phyloP scores from a whole-genome alignment of 2,797 vertebrate genomes.

The Semotilus atromaculatus region DNA sequence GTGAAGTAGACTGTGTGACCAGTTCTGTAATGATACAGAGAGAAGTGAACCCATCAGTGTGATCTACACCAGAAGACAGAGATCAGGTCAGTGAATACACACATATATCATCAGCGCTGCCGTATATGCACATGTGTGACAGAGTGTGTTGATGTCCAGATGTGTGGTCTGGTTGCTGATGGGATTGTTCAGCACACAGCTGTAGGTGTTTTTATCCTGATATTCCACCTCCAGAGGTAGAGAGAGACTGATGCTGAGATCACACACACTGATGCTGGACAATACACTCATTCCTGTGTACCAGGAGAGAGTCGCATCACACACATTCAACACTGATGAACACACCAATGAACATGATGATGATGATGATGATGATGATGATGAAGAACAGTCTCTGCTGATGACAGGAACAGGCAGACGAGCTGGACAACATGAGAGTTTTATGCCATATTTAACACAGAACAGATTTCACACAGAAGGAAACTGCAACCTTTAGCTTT shows the following conservation, averaged over 20 bases:
- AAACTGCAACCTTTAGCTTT: no score
- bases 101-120: no score
- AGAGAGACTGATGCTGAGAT: not conserved
- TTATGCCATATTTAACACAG: no score
- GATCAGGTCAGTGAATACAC: no score
- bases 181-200: conserved; percentile 5
- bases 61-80: no score
- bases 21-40: no score
- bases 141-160: not conserved
- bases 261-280: not conserved
- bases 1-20: no score
- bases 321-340: not conserved
- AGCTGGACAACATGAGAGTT: not conserved
- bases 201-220: not conserved
- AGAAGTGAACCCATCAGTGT: no score
- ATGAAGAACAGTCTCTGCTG: not conserved
- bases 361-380: not conserved
- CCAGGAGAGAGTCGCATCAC: not conserved
- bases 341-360: not conserved
- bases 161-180: not conserved
- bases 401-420: not conserved
- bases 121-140: not conserved
- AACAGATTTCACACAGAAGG: no score
- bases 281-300: not conserved
- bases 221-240: conserved; percentile 6